phyloP scores from a whole-genome alignment of 1,140 invertebrate species.

The Epicauta chinensis region DNA sequence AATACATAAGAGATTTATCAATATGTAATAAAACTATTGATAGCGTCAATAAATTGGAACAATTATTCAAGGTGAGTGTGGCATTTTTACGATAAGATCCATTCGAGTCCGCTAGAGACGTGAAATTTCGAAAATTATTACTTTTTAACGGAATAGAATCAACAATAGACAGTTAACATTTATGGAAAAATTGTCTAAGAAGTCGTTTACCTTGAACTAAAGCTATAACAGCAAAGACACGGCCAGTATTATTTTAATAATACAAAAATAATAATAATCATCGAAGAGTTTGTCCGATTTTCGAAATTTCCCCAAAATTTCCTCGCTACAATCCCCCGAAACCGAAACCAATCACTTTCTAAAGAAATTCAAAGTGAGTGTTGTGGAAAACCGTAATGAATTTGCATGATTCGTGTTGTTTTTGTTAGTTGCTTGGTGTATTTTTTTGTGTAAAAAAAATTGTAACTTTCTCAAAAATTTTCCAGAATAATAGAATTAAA shows the following conservation, averaged over 20 bases:
- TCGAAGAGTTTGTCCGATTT: too few relatives aligned
- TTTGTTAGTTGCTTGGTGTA: slow-evolving; percentile 7
- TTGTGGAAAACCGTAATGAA: slow-evolving; percentile 20
- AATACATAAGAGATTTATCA: too few relatives aligned
- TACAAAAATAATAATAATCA: too few relatives aligned
- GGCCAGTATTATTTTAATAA: too few relatives aligned
- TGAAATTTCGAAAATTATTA: not conserved
- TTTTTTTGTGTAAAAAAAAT: too few relatives aligned
- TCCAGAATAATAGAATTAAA: slow-evolving; percentile 3
- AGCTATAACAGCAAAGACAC: slow-evolving; percentile 18
- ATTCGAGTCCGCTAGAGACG: too few relatives aligned
- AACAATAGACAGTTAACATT: not conserved
- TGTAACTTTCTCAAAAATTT: slow-evolving; percentile 1
- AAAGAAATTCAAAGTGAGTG: slow-evolving; percentile 16
- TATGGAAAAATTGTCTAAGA: slow-evolving; percentile 12
- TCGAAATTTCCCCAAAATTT: too few relatives aligned
- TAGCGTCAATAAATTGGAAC: too few relatives aligned
- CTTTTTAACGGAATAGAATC: not conserved
- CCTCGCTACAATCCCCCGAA: too few relatives aligned
- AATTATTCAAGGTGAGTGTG: too few relatives aligned
- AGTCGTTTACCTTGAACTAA: slow-evolving; percentile 32
- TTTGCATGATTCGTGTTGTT: slow-evolving; percentile 11
- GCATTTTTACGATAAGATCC: too few relatives aligned
- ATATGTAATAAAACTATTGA: too few relatives aligned
- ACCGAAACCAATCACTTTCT: slow-evolving; percentile 13